These are phyloP conservation scores for Dreissena rostriformis DNA, from an alignment of 1,140 invertebrate genomes.

Conservation along the genomic window DNA sequence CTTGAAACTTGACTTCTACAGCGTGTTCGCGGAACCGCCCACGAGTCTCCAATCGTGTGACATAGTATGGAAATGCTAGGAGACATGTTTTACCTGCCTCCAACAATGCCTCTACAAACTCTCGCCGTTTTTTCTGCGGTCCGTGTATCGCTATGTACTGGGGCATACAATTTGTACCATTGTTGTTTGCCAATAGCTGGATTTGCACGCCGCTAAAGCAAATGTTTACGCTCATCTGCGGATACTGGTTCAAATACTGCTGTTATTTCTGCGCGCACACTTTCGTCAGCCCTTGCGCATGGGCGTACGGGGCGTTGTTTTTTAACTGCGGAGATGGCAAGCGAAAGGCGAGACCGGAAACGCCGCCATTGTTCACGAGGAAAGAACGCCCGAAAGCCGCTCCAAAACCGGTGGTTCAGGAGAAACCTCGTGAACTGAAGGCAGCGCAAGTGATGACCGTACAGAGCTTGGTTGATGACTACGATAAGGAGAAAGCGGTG, in stretches of 20 bases:
- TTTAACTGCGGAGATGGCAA: constrained; percentile 17
- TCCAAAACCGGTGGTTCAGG: constrained; percentile 12
- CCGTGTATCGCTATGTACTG: constrained; percentile 24
- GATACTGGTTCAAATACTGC: background rate
- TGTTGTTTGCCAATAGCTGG: constrained; percentile 26
- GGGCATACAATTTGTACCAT: constrained; percentile 22
- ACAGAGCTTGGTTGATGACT: constrained; percentile 18
- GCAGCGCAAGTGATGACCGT: background rate
- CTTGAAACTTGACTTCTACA: constrained; percentile 19
- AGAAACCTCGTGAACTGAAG: constrained; percentile 9
- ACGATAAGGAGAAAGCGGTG: constrained; percentile 35
- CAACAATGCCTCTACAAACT: constrained; percentile 9
- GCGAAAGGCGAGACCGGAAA: background rate
- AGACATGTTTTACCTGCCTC: constrained; percentile 34
- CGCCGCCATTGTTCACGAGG: constrained; percentile 17
- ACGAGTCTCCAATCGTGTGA: constrained; percentile 12
- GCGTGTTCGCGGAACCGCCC: constrained; percentile 23
- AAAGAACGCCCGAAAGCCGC: background rate
- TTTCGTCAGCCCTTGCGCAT: constrained; percentile 13
- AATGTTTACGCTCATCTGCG: background rate
- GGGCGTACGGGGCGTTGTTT: constrained; percentile 30
- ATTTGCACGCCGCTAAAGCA: constrained; percentile 15
- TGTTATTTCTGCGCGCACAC: constrained; percentile 16
- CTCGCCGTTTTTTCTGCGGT: constrained; percentile 31
- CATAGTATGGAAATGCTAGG: constrained; percentile 51